Percentiles rank a stretch among this genome's conserved stretches.
Evolutionary conservation across 64 coral and sea anemone species (phyloP).

Genomic region (Montipora sp.): DNA sequence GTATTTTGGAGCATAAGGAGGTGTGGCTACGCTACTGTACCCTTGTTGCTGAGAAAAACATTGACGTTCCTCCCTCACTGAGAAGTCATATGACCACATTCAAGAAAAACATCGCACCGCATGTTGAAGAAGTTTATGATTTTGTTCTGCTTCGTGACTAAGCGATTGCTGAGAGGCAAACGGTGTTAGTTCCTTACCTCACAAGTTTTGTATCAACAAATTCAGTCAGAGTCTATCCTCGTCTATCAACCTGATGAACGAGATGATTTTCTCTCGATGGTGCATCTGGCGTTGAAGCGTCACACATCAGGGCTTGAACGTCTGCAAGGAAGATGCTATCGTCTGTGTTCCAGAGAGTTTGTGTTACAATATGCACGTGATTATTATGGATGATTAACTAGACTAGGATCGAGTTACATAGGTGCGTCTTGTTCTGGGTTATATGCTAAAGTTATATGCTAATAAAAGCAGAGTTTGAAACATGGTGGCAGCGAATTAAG

Average conservation of each 20-base stretch:
- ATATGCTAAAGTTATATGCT: too few species aligned
- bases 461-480: too few species aligned
- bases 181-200: slow-evolving; percentile 30
- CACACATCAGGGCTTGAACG: too few species aligned
- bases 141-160: slow-evolving; percentile 39
- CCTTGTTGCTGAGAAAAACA: slow-evolving; percentile 31
- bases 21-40: slow-evolving; percentile 55
- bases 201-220: slow-evolving; percentile 11
- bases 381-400: too few species aligned
- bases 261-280: slow-evolving; percentile 53
- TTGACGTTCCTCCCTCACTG: slow-evolving; percentile 52
- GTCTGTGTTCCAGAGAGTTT: too few species aligned
- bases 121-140: slow-evolving; percentile 57
- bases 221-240: slow-evolving; percentile 35
- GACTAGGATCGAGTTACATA: too few species aligned
- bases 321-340: too few species aligned
- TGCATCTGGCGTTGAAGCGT: slow-evolving; percentile 43
- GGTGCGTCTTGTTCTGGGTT: too few species aligned
- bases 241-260: slow-evolving; percentile 42
- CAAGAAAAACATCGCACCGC: slow-evolving; percentile 23
- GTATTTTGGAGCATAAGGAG: slow-evolving; percentile 56
- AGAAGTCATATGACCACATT: slow-evolving; percentile 50
- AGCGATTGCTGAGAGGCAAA: slow-evolving; percentile 30
- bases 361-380: too few species aligned
- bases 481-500: too few species aligned